phyloP scores from a whole-genome alignment of 2,888 invertebrate genomes.

The Calliphora vomitoria region DNA sequence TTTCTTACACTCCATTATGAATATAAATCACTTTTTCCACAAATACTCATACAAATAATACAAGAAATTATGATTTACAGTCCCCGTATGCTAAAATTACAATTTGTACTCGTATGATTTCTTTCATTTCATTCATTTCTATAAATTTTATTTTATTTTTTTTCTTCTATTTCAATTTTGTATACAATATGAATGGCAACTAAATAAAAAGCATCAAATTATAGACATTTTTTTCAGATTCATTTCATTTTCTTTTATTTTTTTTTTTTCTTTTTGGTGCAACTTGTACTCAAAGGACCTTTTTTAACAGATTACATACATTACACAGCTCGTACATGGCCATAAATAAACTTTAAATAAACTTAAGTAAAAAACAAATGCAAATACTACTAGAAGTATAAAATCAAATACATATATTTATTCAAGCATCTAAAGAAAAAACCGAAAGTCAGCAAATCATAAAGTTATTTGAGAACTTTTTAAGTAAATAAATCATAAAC shows the following conservation, averaged over 20 bases:
- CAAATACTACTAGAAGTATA: neutral
- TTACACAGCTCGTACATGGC: slow-evolving; percentile 17
- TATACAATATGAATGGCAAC: slow-evolving; percentile 48
- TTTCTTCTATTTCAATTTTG: slow-evolving; percentile 36
- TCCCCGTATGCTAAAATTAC: slow-evolving; percentile 67
- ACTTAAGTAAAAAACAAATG: slow-evolving; percentile 1
- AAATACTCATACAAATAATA: slow-evolving; percentile 15
- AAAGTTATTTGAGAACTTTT: slow-evolving; percentile 50
- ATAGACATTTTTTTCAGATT: slow-evolving; percentile 58
- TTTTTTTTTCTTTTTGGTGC: neutral
- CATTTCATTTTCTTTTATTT: slow-evolving; percentile 12
- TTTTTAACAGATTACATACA: slow-evolving; percentile 40
- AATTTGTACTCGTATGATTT: slow-evolving; percentile 58
- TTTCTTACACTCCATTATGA: slow-evolving; percentile 60
- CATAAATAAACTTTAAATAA: slow-evolving; percentile 50
- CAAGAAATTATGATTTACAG: slow-evolving; percentile 66
- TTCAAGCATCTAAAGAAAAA: neutral
- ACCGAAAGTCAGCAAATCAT: slow-evolving; percentile 61
- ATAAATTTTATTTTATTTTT: slow-evolving; percentile 34
- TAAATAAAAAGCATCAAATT: slow-evolving; percentile 67
- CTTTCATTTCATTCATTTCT: slow-evolving; percentile 48
- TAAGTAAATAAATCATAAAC: slow-evolving; percentile 48
- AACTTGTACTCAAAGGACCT: slow-evolving; percentile 51
- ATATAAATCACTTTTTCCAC: slow-evolving; percentile 66
- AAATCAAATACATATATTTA: slow-evolving; percentile 12